Evolutionary conservation across 1,140 invertebrate genomes (phyloP).

Genomic region (Hycleus cichorii): DNA sequence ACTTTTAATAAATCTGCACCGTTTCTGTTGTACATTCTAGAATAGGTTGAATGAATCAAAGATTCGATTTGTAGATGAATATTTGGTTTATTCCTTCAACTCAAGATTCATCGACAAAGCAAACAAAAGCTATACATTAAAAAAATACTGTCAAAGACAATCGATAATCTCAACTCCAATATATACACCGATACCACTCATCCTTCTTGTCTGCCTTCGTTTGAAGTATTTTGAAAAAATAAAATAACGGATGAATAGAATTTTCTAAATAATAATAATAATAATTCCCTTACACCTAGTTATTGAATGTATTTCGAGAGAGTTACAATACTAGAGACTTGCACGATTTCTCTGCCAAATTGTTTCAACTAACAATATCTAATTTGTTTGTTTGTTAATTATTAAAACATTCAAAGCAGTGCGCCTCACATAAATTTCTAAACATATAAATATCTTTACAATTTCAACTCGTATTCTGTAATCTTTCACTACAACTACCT

Average conservation of each 20-base stretch:
- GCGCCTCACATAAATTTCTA: conserved; percentile 12
- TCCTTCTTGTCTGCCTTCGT: conserved; percentile 6
- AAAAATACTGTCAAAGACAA: conserved; percentile 36
- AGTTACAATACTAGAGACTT: conserved; percentile 17
- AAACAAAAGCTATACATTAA: conserved; percentile 36
- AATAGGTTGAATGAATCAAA: no score
- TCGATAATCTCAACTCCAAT: conserved; percentile 30
- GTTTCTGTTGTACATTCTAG: no score
- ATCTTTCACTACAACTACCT: no score
- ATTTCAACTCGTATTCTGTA: conserved; percentile 1
- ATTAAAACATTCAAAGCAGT: conserved; percentile 27
- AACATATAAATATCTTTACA: conserved; percentile 13
- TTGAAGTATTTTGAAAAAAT: no score
- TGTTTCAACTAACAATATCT: conserved; percentile 8
- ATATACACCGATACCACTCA: conserved; percentile 17
- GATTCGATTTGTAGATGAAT: background rate
- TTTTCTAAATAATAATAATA: conserved; percentile 8
- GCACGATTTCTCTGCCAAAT: conserved; percentile 4
- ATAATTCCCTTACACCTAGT: conserved; percentile 29
- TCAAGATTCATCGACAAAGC: conserved; percentile 30
- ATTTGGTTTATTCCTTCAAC: background rate
- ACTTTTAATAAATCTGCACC: no score
- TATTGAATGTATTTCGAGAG: conserved; percentile 33
- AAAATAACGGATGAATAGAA: no score
- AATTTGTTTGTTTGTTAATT: background rate